A percentile compares a stretch with the other conserved stretches of the same genome.
phyloP scores from a whole-genome alignment of 2,888 invertebrate genomes.

The Sinopyrophorus schimmeli region DNA sequence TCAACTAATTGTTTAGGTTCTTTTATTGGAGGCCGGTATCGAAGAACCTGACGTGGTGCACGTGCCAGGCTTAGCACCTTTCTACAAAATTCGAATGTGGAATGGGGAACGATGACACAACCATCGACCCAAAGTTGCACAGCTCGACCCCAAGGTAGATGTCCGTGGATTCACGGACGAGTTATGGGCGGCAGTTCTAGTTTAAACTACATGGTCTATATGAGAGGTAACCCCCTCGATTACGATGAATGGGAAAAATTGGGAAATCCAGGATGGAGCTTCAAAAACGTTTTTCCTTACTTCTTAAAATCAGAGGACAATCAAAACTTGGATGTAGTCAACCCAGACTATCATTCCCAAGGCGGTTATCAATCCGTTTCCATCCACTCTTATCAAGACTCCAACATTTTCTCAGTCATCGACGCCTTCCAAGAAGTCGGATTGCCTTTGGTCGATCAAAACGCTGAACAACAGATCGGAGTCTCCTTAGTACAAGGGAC shows the following conservation, averaged over 20 bases:
- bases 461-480: conserved; percentile 57
- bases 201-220: conserved; percentile 63
- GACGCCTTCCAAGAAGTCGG: conserved; percentile 64
- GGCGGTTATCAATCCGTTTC: conserved; percentile 65
- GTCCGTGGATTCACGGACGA: conserved; percentile 60
- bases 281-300: conserved; percentile 63
- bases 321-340: conserved; percentile 56
- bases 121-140: conserved; percentile 60
- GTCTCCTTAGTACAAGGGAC: conserved; percentile 66
- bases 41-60: conserved; percentile 65
- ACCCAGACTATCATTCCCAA: conserved; percentile 59
- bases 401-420: conserved; percentile 58
- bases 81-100: conserved; percentile 60
- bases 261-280: conserved; percentile 62
- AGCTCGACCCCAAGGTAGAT: conserved; percentile 58
- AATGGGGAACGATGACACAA: conserved; percentile 67
- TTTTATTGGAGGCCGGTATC: conserved; percentile 63
- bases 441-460: conserved; percentile 52
- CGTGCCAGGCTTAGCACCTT: conserved; percentile 59
- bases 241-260: conserved; percentile 62
- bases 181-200: conserved; percentile 65
- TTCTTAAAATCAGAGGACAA: conserved; percentile 65
- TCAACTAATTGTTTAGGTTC: conserved; percentile 55
- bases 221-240: conserved; percentile 58
- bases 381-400: conserved; percentile 61